Percentiles rank a stretch among this genome's conserved stretches.
These are phyloP conservation scores for Chlorocebus sabaeus DNA, from an alignment of 2,113 vertebrate genomes.

Conservation along the genomic window DNA sequence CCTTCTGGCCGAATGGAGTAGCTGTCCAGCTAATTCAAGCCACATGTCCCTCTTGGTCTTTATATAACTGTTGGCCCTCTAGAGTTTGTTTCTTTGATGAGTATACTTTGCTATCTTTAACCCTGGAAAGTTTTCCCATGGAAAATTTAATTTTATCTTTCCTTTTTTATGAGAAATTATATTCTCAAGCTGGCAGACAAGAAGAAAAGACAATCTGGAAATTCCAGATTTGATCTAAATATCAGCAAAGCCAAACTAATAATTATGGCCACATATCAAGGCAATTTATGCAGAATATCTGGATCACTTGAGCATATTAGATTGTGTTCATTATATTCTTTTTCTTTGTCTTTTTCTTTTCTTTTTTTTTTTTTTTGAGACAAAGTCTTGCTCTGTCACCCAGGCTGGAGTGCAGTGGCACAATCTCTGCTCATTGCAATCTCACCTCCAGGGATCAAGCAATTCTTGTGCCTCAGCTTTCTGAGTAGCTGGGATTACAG, in stretches of 20 bases:
- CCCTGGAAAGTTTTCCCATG: constrained; percentile 56
- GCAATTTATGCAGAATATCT: neutral
- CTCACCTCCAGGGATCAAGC: too few relatives aligned
- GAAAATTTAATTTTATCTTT: constrained; percentile 59
- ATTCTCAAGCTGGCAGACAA: constrained; percentile 43
- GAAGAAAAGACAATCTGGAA: constrained; percentile 47
- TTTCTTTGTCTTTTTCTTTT: neutral
- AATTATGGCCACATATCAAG: neutral
- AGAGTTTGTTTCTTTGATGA: neutral
- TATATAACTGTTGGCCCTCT: neutral
- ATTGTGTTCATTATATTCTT: neutral
- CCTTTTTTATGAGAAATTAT: constrained; percentile 52
- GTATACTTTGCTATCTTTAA: constrained; percentile 57
- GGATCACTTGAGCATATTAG: neutral
- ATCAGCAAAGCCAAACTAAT: neutral
- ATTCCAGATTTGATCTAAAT: constrained; percentile 8
- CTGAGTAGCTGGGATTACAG: too few relatives aligned
- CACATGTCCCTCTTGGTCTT: neutral
- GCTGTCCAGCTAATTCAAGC: neutral
- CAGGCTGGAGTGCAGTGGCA: too few relatives aligned
- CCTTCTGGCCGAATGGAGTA: neutral
- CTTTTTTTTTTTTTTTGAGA: neutral
- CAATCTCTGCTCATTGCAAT: too few relatives aligned
- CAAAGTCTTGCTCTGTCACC: too few relatives aligned
- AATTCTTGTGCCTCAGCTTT: too few relatives aligned